These are phyloP conservation scores for Apomyelois bistriatella DNA, from an alignment of 2,888 invertebrate genomes.

Conservation along the genomic window DNA sequence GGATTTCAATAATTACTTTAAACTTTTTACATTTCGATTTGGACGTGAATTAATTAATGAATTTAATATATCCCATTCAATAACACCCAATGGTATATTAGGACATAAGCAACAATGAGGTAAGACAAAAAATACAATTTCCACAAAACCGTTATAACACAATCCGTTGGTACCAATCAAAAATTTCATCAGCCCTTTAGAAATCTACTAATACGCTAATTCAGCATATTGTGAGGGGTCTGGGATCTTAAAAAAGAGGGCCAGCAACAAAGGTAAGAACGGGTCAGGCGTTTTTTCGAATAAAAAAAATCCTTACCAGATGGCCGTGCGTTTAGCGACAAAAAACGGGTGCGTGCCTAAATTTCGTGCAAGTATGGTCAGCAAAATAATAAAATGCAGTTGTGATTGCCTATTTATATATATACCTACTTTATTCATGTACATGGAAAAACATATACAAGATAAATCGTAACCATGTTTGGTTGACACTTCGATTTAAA, in stretches of 20 bases:
- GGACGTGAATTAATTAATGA: not conserved
- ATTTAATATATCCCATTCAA: not conserved
- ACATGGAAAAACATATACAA: no score
- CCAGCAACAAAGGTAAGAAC: slow-evolving; percentile 75
- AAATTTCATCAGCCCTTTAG: slow-evolving; percentile 74
- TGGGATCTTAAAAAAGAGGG: slow-evolving; percentile 60
- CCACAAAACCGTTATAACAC: slow-evolving; percentile 63
- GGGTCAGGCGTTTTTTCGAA: slow-evolving; percentile 71
- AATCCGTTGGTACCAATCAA: slow-evolving; percentile 77
- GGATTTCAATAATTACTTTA: no score
- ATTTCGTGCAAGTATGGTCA: slow-evolving; percentile 55
- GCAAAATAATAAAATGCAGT: slow-evolving; percentile 24
- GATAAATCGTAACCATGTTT: no score
- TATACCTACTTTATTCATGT: no score
- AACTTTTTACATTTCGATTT: no score
- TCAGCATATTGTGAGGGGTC: slow-evolving; percentile 75
- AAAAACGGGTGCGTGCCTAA: slow-evolving; percentile 74
- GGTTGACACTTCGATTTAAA: no score
- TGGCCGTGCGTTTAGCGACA: slow-evolving; percentile 73
- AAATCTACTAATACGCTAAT: slow-evolving; percentile 78
- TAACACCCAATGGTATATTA: slow-evolving; percentile 13
- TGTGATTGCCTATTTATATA: no score
- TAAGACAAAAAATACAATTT: slow-evolving; percentile 40
- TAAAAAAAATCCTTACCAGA: slow-evolving; percentile 75
- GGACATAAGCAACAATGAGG: slow-evolving; percentile 28